phyloP scores from a whole-genome alignment of 2,113 vertebrate species.

The Callospermophilus lateralis region DNA sequence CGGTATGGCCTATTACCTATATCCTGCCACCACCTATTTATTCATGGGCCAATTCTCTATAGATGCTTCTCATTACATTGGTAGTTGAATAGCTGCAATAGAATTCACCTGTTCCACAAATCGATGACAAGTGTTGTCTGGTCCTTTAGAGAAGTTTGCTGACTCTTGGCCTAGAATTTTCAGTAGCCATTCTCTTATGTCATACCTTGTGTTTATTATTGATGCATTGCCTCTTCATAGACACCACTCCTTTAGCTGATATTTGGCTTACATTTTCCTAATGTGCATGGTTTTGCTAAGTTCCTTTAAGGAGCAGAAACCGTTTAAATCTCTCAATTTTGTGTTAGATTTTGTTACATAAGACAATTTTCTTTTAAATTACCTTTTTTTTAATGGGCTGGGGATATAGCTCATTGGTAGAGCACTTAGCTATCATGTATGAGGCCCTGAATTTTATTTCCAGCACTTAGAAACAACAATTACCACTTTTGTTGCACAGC shows the following conservation, averaged over 20 bases:
- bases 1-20: not conserved
- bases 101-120: not conserved
- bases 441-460: not conserved
- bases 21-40: not conserved
- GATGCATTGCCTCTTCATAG: not conserved
- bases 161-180: not conserved
- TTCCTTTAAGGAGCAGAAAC: not conserved
- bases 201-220: not conserved
- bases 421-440: not conserved
- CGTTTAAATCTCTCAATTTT: not conserved
- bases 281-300: not conserved
- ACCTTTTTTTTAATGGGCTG: not conserved
- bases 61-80: not conserved
- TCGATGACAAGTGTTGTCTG: not conserved
- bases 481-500: not conserved
- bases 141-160: not conserved
- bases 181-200: not conserved
- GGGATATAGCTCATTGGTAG: accelerated
- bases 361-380: not conserved
- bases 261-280: not conserved
- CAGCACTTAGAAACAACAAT: not conserved
- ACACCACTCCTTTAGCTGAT: not conserved
- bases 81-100: not conserved
- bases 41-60: not conserved
- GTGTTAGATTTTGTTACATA: not conserved